Evolutionary conservation across 92 coral and sea anemone genomes (phyloP).

Genomic region (Meandrina meandrites): DNA sequence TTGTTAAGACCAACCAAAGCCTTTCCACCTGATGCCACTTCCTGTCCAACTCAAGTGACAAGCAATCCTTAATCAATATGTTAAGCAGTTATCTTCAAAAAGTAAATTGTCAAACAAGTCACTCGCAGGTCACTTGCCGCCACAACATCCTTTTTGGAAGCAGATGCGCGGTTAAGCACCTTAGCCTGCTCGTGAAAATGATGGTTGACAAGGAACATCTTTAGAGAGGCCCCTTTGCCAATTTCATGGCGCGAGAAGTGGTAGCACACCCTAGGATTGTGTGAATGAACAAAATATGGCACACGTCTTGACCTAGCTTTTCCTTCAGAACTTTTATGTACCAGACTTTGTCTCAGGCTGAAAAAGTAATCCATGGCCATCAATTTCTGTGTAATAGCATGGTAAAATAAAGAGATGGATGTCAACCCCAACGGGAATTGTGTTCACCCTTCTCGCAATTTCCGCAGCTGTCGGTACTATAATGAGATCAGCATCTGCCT

Average conservation of each 20-base stretch:
- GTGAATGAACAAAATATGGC: slow-evolving; percentile 34
- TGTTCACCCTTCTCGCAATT: no score
- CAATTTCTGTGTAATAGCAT: slow-evolving; percentile 31
- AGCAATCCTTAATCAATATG: no score
- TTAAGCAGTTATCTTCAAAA: no score
- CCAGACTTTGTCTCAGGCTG: slow-evolving; percentile 48
- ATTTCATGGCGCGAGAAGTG: slow-evolving; percentile 52
- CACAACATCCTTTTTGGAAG: slow-evolving; percentile 8
- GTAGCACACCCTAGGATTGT: slow-evolving; percentile 55
- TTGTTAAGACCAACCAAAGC: slow-evolving; percentile 50
- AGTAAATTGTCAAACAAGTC: no score
- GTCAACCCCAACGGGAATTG: no score
- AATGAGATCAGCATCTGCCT: slow-evolving; percentile 58
- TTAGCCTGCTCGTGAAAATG: slow-evolving; percentile 20
- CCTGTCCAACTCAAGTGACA: no score
- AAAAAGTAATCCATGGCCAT: slow-evolving; percentile 33
- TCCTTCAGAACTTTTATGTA: slow-evolving; percentile 33
- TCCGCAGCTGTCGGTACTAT: slow-evolving; percentile 56
- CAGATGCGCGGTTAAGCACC: slow-evolving; percentile 20
- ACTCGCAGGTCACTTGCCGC: slow-evolving; percentile 37
- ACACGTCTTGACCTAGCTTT: slow-evolving; percentile 29
- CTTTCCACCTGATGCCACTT: no score
- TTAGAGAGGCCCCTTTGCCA: slow-evolving; percentile 52
- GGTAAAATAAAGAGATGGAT: slow-evolving; percentile 45
- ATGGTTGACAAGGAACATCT: slow-evolving; percentile 19